Conservation (phyloP, 1,140 invertebrate species). For the Drosophila paulistorum region DNA sequence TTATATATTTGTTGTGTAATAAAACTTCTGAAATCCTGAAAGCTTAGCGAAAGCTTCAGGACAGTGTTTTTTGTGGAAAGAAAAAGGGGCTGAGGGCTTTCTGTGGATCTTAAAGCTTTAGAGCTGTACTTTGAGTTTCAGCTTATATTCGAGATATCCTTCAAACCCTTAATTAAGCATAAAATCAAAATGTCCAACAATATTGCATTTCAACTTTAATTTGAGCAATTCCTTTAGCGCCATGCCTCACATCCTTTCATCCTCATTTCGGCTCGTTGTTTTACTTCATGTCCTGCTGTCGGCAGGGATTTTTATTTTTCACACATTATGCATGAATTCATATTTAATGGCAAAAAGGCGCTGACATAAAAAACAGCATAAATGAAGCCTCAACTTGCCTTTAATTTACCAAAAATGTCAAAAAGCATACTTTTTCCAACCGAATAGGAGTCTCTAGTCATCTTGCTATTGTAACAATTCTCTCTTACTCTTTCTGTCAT, state of each 20-base stretch:
- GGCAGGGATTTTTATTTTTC: constrained; percentile 28
- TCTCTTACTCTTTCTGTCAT: background rate
- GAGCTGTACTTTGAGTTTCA: too few relatives aligned
- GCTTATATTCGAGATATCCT: too few relatives aligned
- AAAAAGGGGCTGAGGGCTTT: too few relatives aligned
- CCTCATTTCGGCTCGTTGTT: too few relatives aligned
- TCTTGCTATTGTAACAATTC: constrained; percentile 41
- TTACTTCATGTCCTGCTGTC: constrained; percentile 1
- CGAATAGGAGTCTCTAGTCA: constrained; percentile 9
- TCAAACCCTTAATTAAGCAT: too few relatives aligned
- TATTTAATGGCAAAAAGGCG: constrained; percentile 61
- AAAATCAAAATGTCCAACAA: too few relatives aligned
- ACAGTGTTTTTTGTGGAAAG: too few relatives aligned
- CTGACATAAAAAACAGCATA: constrained; percentile 12
- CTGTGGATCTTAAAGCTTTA: too few relatives aligned
- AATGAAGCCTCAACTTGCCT: constrained; percentile 56
- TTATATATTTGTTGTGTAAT: too few relatives aligned
- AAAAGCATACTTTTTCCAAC: constrained; percentile 43
- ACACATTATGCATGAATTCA: constrained; percentile 62
- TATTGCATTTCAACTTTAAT: constrained; percentile 19
- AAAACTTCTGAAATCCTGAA: too few relatives aligned
- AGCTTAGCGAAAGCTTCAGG: too few relatives aligned
- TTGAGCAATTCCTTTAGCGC: constrained; percentile 17
- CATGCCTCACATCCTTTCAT: too few relatives aligned
- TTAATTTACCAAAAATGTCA: constrained; percentile 76